Conservation (phyloP, 1,140 invertebrate genomes). For the Papilio glaucus region DNA sequence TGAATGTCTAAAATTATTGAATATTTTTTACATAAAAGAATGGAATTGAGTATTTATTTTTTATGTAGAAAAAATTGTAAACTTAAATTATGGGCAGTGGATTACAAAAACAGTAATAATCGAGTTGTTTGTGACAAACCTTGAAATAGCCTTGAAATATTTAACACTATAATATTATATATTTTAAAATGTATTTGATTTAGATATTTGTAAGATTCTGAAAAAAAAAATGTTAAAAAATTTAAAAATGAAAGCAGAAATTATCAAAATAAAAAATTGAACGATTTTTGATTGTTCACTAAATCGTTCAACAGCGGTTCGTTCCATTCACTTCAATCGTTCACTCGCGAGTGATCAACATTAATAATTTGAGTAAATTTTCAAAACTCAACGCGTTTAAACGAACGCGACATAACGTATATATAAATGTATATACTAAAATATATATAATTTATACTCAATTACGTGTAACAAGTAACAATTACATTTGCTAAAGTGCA, state of each 20-base stretch:
- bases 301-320: not conserved
- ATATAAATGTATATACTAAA: not conserved
- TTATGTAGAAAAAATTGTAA: not conserved
- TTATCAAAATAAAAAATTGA: too few relatives aligned
- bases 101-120: not conserved
- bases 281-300: too few relatives aligned
- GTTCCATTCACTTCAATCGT: not conserved
- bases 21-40: not conserved
- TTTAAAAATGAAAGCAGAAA: not conserved
- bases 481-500: slow-evolving; percentile 14
- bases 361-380: slow-evolving; percentile 65
- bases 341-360: slow-evolving; percentile 47
- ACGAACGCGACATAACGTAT: slow-evolving; percentile 17
- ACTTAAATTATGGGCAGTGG: not conserved
- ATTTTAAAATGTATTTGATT: not conserved
- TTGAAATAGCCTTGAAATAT: not conserved
- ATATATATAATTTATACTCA: not conserved
- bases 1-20: not conserved
- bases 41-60: not conserved
- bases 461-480: slow-evolving; percentile 37
- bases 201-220: too few relatives aligned
- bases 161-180: not conserved
- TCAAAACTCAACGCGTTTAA: slow-evolving; percentile 67
- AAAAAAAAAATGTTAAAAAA: too few relatives aligned
- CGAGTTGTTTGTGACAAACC: not conserved